A percentile compares a stretch with the other conserved stretches of the same genome.
Conservation (phyloP, 1,140 invertebrate species). For the Physella acuta region DNA sequence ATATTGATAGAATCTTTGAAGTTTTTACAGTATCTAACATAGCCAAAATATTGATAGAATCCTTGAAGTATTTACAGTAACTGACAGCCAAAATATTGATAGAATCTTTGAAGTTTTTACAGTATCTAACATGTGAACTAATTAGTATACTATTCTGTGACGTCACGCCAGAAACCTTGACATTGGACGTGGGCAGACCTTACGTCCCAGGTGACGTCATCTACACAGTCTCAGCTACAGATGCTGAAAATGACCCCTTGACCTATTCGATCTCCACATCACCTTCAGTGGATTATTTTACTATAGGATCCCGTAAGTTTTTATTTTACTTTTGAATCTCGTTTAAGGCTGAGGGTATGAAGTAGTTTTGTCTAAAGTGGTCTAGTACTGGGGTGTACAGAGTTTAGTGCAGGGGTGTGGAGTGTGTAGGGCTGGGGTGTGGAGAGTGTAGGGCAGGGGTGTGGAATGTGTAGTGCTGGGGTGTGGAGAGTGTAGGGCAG, state of each 20-base stretch:
- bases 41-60: no score
- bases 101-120: no score
- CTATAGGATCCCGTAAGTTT: constrained; percentile 10
- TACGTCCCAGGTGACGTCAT: not conserved
- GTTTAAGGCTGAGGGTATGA: not conserved
- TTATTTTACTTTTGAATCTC: not conserved
- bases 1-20: no score
- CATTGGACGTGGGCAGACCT: not conserved
- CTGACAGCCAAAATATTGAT: no score
- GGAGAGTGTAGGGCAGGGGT: not conserved
- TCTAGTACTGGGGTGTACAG: not conserved
- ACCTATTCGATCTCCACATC: constrained; percentile 1
- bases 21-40: no score
- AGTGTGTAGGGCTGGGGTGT: not conserved
- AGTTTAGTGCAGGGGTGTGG: not conserved
- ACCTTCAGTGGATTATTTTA: constrained; percentile 14
- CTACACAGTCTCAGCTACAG: constrained; percentile 10
- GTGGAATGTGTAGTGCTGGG: not conserved
- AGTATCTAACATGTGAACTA: no score
- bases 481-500: no score
- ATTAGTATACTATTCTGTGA: no score
- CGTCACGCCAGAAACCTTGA: not conserved
- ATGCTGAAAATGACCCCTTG: constrained; percentile 15
- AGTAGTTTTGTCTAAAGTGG: not conserved
- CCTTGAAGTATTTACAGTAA: no score